These are phyloP conservation scores for Hemibagrus guttatus DNA, from an alignment of 2,797 vertebrate genomes.

Conservation along the genomic window DNA sequence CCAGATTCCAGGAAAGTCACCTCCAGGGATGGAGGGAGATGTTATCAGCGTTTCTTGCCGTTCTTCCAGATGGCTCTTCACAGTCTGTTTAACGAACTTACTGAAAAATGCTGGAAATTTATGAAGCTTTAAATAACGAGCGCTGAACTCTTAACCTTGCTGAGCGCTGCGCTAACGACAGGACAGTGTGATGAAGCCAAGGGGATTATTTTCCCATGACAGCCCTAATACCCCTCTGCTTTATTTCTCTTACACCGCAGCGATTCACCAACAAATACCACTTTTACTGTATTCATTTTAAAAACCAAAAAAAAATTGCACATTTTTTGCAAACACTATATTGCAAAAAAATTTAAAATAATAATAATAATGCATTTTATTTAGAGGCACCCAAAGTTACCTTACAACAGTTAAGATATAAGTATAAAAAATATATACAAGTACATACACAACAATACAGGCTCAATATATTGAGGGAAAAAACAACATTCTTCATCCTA, in stretches of 20 bases:
- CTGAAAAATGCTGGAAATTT: background rate
- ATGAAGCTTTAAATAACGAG: background rate
- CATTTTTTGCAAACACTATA: too few relatives aligned
- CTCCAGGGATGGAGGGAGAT: constrained; percentile 7
- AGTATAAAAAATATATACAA: too few relatives aligned
- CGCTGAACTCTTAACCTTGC: background rate
- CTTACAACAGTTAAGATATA: too few relatives aligned
- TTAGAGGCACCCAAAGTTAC: too few relatives aligned
- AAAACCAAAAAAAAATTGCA: too few relatives aligned
- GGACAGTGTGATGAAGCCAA: background rate
- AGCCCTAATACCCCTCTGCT: background rate
- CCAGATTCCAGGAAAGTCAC: constrained; percentile 4
- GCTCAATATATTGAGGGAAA: too few relatives aligned
- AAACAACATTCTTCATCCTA: too few relatives aligned
- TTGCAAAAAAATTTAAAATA: too few relatives aligned
- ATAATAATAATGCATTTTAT: too few relatives aligned
- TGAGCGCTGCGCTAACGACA: background rate
- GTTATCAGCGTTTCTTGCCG: background rate
- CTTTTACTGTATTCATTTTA: too few relatives aligned
- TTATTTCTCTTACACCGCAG: background rate
- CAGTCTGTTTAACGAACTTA: constrained; percentile 15
- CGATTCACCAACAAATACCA: background rate
- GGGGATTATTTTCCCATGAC: background rate
- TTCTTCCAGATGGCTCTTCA: constrained; percentile 1
- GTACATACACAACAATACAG: too few relatives aligned